A percentile compares a stretch with the other conserved stretches of the same genome.
These are phyloP conservation scores for Cyclura pinguis DNA, from an alignment of 2,797 vertebrate genomes.

Conservation along the genomic window DNA sequence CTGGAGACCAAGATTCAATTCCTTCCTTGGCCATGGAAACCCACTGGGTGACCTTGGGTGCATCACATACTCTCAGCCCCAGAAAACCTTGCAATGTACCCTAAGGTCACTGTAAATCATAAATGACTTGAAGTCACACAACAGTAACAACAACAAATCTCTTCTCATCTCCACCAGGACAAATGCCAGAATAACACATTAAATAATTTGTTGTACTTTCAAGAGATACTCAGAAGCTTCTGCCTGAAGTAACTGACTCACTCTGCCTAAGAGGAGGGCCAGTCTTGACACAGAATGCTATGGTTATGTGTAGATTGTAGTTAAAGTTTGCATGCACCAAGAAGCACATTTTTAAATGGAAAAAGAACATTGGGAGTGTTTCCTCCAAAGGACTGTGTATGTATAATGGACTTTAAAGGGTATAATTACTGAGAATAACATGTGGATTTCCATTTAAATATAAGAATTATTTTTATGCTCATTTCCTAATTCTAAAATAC, in stretches of 20 bases:
- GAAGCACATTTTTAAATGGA: background rate
- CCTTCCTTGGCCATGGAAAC: too few species aligned
- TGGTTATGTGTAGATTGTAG: background rate
- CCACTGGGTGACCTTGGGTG: too few species aligned
- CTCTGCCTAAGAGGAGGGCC: background rate
- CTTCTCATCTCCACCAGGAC: background rate
- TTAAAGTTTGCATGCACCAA: background rate
- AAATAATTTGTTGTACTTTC: background rate
- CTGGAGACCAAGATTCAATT: too few species aligned
- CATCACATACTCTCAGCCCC: too few species aligned
- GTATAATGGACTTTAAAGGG: background rate
- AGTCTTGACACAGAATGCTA: background rate
- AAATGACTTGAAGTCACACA: too few species aligned
- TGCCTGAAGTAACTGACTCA: background rate
- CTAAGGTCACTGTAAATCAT: too few species aligned
- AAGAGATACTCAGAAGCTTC: background rate
- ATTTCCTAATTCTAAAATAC: conserved; percentile 9
- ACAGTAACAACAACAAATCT: too few species aligned
- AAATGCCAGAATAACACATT: background rate
- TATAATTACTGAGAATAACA: conserved; percentile 12
- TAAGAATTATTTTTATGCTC: conserved; percentile 14
- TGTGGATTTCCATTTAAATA: conserved; percentile 4
- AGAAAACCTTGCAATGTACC: too few species aligned
- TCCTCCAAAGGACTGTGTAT: background rate
- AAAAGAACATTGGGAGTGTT: background rate